These are phyloP conservation scores for Habrosyne pyritoides DNA, from an alignment of 2,888 invertebrate genomes.

Conservation along the genomic window DNA sequence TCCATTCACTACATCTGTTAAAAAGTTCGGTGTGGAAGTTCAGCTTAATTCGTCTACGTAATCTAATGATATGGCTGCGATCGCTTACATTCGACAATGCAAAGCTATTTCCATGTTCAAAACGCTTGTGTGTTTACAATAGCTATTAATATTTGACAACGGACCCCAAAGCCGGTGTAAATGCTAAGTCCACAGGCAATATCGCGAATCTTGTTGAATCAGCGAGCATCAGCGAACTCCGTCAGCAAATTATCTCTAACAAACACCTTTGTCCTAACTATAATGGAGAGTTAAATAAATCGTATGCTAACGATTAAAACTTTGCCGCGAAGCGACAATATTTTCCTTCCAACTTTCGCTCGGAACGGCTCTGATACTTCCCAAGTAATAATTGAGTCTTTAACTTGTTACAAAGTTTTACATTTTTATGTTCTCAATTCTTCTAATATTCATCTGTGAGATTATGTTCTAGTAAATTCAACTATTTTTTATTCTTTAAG, in stretches of 20 bases:
- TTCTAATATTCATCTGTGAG: slow-evolving; percentile 17
- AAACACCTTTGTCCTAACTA: slow-evolving; percentile 7
- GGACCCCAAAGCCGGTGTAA: neutral
- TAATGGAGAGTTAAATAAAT: slow-evolving; percentile 24
- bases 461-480: slow-evolving; percentile 15
- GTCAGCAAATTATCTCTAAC: slow-evolving; percentile 9
- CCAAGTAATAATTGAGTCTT: slow-evolving; percentile 42
- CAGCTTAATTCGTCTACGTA: slow-evolving; percentile 48
- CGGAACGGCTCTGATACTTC: slow-evolving; percentile 27
- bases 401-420: slow-evolving; percentile 41
- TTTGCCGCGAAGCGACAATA: slow-evolving; percentile 32
- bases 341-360: slow-evolving; percentile 31
- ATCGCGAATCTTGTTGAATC: slow-evolving; percentile 7
- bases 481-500: slow-evolving; percentile 45
- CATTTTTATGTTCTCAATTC: slow-evolving; percentile 18
- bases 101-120: slow-evolving; percentile 14
- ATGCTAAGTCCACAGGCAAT: neutral
- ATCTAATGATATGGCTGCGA: slow-evolving; percentile 67
- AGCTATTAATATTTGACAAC: neutral
- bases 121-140: neutral
- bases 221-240: slow-evolving; percentile 1
- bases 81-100: slow-evolving; percentile 56
- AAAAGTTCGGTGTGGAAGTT: slow-evolving; percentile 44
- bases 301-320: slow-evolving; percentile 44
- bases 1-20: slow-evolving; percentile 18